Percentiles rank a stretch among this genome's conserved stretches.
Conservation (phyloP, 1,140 invertebrate species). For the Oncopodura yosiiana region DNA sequence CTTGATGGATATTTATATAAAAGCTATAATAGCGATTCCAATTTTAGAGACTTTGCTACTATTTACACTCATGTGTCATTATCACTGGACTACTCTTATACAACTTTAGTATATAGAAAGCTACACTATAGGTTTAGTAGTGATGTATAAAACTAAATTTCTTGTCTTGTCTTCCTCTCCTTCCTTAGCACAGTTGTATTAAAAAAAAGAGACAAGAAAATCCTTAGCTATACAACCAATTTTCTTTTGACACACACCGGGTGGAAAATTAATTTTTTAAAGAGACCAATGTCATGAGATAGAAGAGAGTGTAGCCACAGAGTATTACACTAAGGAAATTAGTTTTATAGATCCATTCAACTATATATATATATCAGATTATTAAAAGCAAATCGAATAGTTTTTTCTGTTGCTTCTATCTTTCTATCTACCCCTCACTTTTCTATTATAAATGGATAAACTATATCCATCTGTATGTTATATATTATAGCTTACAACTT, state of each 20-base stretch:
- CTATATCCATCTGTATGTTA: neutral
- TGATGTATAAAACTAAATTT: too few relatives aligned
- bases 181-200: neutral
- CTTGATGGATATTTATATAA: neutral
- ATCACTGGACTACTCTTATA: too few relatives aligned
- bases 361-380: slow-evolving; percentile 16
- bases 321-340: slow-evolving; percentile 30
- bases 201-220: slow-evolving; percentile 20
- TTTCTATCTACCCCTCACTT: slow-evolving; percentile 1
- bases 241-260: slow-evolving; percentile 32
- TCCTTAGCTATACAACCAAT: slow-evolving; percentile 28
- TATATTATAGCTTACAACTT: neutral
- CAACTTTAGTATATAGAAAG: too few relatives aligned
- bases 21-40: too few relatives aligned
- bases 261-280: slow-evolving; percentile 34
- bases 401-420: slow-evolving; percentile 4
- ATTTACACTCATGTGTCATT: too few relatives aligned
- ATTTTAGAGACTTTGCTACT: too few relatives aligned
- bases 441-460: neutral
- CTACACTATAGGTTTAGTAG: too few relatives aligned
- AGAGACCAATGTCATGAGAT: slow-evolving; percentile 20
- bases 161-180: neutral
- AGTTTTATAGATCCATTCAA: slow-evolving; percentile 30
- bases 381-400: slow-evolving; percentile 29
- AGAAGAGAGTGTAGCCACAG: slow-evolving; percentile 14